Base-by-base conservation (phyloP, 1,140 invertebrate species). In the Carcinoscorpius rotundicauda region DNA sequence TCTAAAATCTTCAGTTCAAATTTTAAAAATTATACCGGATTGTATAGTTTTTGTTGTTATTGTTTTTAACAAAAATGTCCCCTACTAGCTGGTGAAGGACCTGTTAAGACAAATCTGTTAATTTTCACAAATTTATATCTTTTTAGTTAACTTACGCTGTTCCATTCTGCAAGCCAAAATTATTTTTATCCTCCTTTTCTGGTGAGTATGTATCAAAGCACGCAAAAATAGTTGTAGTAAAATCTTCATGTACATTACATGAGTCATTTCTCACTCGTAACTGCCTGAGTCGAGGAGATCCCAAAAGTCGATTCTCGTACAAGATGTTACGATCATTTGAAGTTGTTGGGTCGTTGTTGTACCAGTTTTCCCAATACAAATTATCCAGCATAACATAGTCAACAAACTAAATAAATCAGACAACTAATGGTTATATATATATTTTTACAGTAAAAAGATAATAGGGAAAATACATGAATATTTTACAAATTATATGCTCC, bases 221-320 rank as follows among this genome's bases (percentile, higher is more conserved):
- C 65, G 77, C 73, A 11, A 76, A 73, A 69, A 86, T 85, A 51
- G 81, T 77, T 61, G 77, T 74, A 62, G 77, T 73, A 74, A 87
- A 86, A 68, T 83, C 81, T 29, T 79, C 76, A 64, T 83, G 82
- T 5, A 86, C 79, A 29, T 76, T 74, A 73, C 86, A 87, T 3
- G 83, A 84, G 69, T 83, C 77, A 69, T 81, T 81, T 53, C 76
- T 70, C 0, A 84, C 82, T 69, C 79, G 79, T 1, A 87, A 70
- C 73, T 86, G 84, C 70, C 86, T 72, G 8, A 86, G 68, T 64
- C 84, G 76, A 3, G 85, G 84, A 4, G 84, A 77, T n/a, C 85
- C 85, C 4, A 87, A 73, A 9, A 87, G 72, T 66, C 81, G 80
- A 74, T 87, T 87, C 72, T 86, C 85, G 69, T 83, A 84, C 63